phyloP scores from a whole-genome alignment of 2,888 invertebrate genomes.

The Aquatica leii region DNA sequence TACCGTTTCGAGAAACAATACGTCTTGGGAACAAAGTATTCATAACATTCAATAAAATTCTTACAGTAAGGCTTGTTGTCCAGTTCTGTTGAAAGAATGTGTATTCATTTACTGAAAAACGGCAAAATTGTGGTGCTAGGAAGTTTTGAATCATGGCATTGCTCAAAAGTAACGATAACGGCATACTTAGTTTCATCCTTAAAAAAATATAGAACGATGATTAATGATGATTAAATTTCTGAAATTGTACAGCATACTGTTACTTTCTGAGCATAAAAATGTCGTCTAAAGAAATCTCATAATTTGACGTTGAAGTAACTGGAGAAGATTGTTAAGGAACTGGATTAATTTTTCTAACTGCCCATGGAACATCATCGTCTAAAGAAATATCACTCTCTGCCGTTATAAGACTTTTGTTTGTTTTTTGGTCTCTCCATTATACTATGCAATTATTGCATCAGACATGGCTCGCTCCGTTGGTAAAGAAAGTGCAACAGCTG shows the following conservation, averaged over 20 bases:
- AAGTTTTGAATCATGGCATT: constrained; percentile 12
- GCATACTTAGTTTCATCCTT: constrained; percentile 7
- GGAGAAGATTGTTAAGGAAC: no score
- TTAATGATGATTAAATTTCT: constrained; percentile 9
- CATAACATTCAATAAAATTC: constrained; percentile 2
- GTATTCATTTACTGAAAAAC: constrained; percentile 8
- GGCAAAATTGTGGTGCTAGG: background rate
- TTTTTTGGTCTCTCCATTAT: no score
- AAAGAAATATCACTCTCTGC: no score
- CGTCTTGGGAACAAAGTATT: constrained; percentile 2
- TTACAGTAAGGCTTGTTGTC: constrained; percentile 7
- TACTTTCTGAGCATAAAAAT: constrained; percentile 5
- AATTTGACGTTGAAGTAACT: no score
- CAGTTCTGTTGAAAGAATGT: constrained; percentile 1
- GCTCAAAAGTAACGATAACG: constrained; percentile 4
- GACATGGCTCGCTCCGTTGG: no score
- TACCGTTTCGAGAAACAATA: constrained; percentile 1
- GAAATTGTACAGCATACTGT: constrained; percentile 15
- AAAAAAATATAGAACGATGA: constrained; percentile 10
- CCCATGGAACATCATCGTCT: no score
- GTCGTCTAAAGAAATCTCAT: no score
- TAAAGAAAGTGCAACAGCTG: no score
- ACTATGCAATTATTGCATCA: no score
- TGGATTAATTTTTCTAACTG: no score
- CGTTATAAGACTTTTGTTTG: no score